A percentile compares a stretch with the other conserved stretches of the same genome.
Evolutionary conservation across 2,888 invertebrate genomes (phyloP).

Genomic region (Labia minor): DNA sequence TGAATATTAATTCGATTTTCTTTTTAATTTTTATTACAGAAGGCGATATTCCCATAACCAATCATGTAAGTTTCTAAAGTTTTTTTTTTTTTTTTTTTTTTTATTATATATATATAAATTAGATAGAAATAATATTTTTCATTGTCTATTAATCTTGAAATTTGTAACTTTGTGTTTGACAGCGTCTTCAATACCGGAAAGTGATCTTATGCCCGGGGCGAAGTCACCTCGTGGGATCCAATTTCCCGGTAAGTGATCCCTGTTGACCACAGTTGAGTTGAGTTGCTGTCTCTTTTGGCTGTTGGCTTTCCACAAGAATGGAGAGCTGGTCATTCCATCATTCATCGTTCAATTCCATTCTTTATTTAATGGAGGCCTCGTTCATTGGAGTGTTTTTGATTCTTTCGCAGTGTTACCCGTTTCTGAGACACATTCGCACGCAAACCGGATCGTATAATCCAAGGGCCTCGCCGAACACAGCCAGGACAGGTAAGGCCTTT

Average conservation of each 20-base stretch:
- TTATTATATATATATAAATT: background rate
- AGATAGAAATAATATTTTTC: background rate
- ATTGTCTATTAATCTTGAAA: no score
- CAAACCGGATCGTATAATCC: background rate
- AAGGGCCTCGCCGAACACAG: background rate
- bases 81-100: background rate
- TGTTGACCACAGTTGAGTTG: background rate
- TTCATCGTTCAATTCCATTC: no score
- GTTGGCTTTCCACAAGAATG: background rate
- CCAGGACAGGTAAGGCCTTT: background rate
- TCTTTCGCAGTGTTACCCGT: background rate
- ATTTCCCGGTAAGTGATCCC: background rate
- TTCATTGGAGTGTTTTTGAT: background rate
- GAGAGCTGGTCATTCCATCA: background rate
- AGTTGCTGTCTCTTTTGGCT: background rate
- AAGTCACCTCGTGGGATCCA: background rate
- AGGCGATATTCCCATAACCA: background rate
- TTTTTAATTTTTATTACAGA: background rate
- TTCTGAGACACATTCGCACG: background rate
- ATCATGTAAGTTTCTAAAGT: slow-evolving; percentile 1
- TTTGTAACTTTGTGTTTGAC: no score
- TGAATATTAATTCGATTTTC: background rate
- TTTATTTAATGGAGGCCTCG: no score
- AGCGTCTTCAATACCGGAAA: background rate
- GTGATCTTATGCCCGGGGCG: background rate